Evolutionary conservation across 2,888 invertebrate species (phyloP).

Genomic region (Diploptera punctata): DNA sequence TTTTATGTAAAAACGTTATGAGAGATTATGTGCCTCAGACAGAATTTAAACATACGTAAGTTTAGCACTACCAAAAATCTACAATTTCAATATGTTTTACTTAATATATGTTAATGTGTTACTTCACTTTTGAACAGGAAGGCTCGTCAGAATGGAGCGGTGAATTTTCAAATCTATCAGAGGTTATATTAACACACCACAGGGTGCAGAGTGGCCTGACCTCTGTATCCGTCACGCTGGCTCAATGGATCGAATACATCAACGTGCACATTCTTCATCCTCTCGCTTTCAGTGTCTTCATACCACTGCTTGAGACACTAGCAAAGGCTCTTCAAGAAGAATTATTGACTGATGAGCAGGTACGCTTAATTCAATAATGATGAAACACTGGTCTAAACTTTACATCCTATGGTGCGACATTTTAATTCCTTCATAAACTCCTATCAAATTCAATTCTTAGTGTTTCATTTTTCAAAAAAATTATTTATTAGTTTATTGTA

Average conservation of each 20-base stretch:
- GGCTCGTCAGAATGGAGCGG: slow-evolving; percentile 86
- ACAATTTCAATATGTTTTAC: no score
- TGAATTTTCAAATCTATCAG: slow-evolving; percentile 80
- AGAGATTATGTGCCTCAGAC: no score
- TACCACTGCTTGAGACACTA: slow-evolving; percentile 74
- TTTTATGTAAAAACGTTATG: no score
- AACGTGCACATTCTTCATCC: slow-evolving; percentile 82
- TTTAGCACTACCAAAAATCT: no score
- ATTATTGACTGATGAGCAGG: slow-evolving; percentile 64
- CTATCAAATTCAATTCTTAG: no score
- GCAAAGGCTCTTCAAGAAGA: slow-evolving; percentile 69
- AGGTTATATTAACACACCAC: slow-evolving; percentile 89
- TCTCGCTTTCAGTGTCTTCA: slow-evolving; percentile 80
- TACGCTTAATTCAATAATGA: slow-evolving; percentile 48
- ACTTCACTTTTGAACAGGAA: no score
- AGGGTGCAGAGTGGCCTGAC: slow-evolving; percentile 91
- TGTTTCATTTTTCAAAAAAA: no score
- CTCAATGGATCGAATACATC: slow-evolving; percentile 81
- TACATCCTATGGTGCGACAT: neutral
- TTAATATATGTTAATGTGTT: no score
- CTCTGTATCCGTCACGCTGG: slow-evolving; percentile 68
- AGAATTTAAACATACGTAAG: no score
- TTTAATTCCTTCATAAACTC: no score
- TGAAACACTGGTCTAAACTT: neutral
- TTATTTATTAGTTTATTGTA: no score